Evolutionary conservation across 2,797 vertebrate species (phyloP), one percentile per base, ranked within the genome.

Genomic region (Danio choprae): DNA sequence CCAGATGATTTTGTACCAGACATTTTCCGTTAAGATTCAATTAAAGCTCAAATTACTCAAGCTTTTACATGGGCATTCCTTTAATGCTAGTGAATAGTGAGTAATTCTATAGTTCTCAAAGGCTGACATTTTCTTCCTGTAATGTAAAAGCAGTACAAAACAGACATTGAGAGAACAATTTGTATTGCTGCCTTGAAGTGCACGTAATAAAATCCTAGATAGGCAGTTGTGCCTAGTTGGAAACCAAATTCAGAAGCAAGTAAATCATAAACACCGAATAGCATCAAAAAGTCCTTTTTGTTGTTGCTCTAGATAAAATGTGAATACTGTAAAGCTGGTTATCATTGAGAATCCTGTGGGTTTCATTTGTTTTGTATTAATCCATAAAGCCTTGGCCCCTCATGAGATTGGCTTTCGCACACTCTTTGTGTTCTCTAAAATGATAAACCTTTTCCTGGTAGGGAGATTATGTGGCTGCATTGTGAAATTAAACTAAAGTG

Each of bases 401-500:
- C 15, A 15, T 10, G 43, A 64, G n/a, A 43, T 65, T 7, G 10
- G 40, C 59, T 77, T 69, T 82, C 62, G 38, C 43, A n/a, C 50
- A 29, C 62, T 36, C 67, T 46, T 12, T 12, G 40, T 56, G 22
- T 22, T 81, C 73, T 41, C 55, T 22, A 60, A 76, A 80, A 81
- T 20, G 51, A 60, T 62, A 2, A 63, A 44, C 15, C 29, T 58
- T 64, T 82, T 63, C 74, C 59, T 22, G 62, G 13, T 63, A 56
- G 46, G 64, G 46, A 56, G 41, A 81, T 81, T 72, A 63, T 55
- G 53, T 64, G n/a, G 38, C 55, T 43, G 20, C n/a, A 65, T 50
- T 50, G 50, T 48, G 59, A 48, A 68, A 77, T 72, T 20, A 70
- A 68, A 59, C 4, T 2, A 50, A 13, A 75, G 36, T 53, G n/a